phyloP scores from a whole-genome alignment of 2,888 invertebrate species.

The Xiphydria camelus region DNA sequence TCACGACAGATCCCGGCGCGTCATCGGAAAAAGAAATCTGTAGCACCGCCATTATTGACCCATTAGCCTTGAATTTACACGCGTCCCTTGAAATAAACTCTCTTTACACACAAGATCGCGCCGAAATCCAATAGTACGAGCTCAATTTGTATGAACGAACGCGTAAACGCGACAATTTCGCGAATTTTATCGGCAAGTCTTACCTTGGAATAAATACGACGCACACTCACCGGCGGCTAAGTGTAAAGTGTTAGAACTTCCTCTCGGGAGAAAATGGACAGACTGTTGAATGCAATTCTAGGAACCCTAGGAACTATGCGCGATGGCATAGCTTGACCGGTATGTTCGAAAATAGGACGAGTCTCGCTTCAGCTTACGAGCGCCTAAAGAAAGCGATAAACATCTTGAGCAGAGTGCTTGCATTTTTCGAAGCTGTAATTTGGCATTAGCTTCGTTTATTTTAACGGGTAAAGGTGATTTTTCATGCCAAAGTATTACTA shows the following conservation, averaged over 20 bases:
- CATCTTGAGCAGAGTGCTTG: no score
- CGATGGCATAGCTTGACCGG: neutral
- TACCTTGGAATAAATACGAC: constrained; percentile 21
- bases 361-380: neutral
- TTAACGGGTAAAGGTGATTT: no score
- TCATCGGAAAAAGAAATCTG: neutral
- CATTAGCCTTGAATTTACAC: constrained; percentile 2
- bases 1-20: neutral
- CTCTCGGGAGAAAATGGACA: constrained; percentile 19
- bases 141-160: neutral
- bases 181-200: constrained; percentile 4
- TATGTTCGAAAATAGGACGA: neutral
- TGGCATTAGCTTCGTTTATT: no score
- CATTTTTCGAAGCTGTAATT: no score
- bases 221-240: constrained; percentile 25
- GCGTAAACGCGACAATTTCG: neutral
- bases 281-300: constrained; percentile 15
- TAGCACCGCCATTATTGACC: constrained; percentile 2
- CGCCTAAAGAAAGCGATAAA: no score
- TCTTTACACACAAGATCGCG: no score
- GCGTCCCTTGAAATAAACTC: neutral
- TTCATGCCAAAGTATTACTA: no score
- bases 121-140: neutral
- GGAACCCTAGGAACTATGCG: neutral
- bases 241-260: constrained; percentile 26